Base-by-base conservation (phyloP, 2,888 invertebrate species). In the Drosophila helvetica region DNA sequence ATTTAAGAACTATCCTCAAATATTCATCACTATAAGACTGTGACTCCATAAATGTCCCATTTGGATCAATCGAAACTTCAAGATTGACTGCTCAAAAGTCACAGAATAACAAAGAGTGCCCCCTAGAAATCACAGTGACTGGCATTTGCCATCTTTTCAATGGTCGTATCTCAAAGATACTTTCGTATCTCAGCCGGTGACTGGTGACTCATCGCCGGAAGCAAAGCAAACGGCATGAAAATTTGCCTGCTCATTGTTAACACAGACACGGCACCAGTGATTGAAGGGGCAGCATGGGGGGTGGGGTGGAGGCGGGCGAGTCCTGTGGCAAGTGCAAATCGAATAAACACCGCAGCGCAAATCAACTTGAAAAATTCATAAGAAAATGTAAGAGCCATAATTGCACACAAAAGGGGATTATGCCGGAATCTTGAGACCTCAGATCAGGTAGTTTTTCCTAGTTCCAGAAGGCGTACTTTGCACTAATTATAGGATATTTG, bases 211-310 rank as follows among this genome's bases (percentile, higher is more conserved):
- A 45, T 46, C 17, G 64, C 72, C 86, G 89, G 84, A 89, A 77
- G 89, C 81, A 79, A 79, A 85, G 84, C 66, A 81, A 87, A 73
- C 72, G 79, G 53, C 69, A 77, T 46, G 74, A 71, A 88, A 86
- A 84, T 85, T 87, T 85, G 55, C 77, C 54, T 70, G 25, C 53
- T 81, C 85, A 88, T 88, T 84, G 88, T 86, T 76, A 74, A 65
- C 65, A 60, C 42, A 51, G 54, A 59, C 47, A 48, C 52, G 52
- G 22, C 22, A 4, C 5, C 22, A 22, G 22, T 22, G 22, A 22
- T 33, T 38, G 38, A 38, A 19, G 60, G 5, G 7, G 38, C 30
- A 12, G 33, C 4, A 50, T 2, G 1, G 54, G 52, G 53, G 25
- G 22, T 17, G 17, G 38, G 48, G 22, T 27, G 61, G 22, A 3